phyloP scores from a whole-genome alignment of 2,113 vertebrate genomes.

The Pollimyrus isidori region DNA sequence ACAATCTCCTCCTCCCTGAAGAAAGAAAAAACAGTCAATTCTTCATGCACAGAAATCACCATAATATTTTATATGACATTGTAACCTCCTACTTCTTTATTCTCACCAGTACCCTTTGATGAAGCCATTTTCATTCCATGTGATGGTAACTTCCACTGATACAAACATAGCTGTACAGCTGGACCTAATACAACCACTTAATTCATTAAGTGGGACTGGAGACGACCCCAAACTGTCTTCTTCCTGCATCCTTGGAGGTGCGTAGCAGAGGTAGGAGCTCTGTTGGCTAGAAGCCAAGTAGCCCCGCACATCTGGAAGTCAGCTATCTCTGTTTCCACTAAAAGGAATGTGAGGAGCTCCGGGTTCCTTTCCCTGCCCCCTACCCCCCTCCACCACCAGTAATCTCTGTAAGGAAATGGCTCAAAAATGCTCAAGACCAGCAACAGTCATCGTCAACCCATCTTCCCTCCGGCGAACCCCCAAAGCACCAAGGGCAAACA shows the following conservation, averaged over 20 bases:
- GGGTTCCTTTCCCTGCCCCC: conserved; percentile 18
- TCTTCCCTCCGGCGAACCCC: background rate
- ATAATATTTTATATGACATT: background rate
- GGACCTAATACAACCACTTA: background rate
- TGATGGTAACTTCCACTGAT: background rate
- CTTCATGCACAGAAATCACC: background rate
- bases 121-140: background rate
- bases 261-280: conserved; percentile 23
- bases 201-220: background rate
- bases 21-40: conserved; percentile 29
- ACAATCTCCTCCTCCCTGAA: conserved; percentile 93
- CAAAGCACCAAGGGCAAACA: background rate
- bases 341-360: conserved; percentile 33
- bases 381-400: conserved; percentile 9
- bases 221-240: conserved; percentile 28
- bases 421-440: background rate
- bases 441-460: background rate
- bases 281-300: conserved; percentile 17
- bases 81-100: background rate
- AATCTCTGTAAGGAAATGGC: background rate
- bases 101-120: background rate
- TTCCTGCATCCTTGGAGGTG: conserved; percentile 32
- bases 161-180: background rate
- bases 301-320: conserved; percentile 55
- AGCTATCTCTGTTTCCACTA: conserved; percentile 42